Evolutionary conservation across 2,113 vertebrate genomes (phyloP), one percentile per base, ranked within the genome.

Genomic region (Mirza zaza): DNA sequence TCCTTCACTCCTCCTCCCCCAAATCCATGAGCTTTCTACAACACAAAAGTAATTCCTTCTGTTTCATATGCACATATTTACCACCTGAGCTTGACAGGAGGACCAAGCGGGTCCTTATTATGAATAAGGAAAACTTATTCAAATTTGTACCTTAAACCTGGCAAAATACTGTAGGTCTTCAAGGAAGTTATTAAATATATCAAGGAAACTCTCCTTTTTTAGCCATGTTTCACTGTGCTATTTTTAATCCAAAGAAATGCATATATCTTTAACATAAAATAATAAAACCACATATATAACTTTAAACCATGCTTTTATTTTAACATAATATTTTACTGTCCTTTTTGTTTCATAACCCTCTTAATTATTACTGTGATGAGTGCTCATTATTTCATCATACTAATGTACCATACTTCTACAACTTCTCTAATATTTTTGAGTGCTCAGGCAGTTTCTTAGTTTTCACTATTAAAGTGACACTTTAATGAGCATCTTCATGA

Each of bases 401-500:
- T 79, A 63, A 92, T 55, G 25, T 13, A 76, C 36, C 27, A 48
- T 80, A 76, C 29, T 70, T 80, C 90, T 65, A 63, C 59, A 95
- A 83, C 67, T 45, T 90, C 52, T 85, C 70, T 76, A 84, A 77
- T 83, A 61, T 17, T 84, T 29, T n/a, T 36, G 29, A 95, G 52
- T 76, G 61, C 11, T 39, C 23, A 36, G 18, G 4, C 25, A 59
- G 39, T 23, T 82, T 94, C 63, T 70, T 79, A 96, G 79, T 96
- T 96, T 94, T 92, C 68, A 57, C 29, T 81, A 73, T 67, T 92
- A 88, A 91, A 90, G 88, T 95, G 76, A 88, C 10, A 92, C 12
- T 65, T 90, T 92, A 90, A 96, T 81, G 77, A 90, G 27, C 29
- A 87, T 63, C 27, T 97, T 91, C 71, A 59, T 39, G 36, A 6